A percentile compares a stretch with the other conserved stretches of the same genome.
These are phyloP conservation scores for Mixornis gularis DNA, from an alignment of 2,113 vertebrate species.

Conservation along the genomic window DNA sequence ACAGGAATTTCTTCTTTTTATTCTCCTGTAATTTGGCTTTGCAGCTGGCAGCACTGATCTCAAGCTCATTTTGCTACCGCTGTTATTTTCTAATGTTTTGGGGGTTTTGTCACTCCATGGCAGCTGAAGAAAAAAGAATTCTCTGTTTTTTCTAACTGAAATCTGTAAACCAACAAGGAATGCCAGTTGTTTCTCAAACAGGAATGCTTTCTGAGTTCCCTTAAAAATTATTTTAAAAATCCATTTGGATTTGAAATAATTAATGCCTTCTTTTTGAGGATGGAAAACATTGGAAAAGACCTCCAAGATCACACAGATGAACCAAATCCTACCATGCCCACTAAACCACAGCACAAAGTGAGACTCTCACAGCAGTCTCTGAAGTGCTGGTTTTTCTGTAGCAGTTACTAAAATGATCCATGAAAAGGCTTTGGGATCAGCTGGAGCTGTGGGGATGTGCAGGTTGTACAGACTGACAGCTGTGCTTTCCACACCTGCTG, in stretches of 20 bases:
- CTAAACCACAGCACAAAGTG: neutral
- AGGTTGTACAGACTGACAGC: neutral
- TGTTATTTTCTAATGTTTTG: neutral
- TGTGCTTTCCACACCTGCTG: neutral
- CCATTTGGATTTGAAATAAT: neutral
- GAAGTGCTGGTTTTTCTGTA: neutral
- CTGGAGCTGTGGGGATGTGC: neutral
- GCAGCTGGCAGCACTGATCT: neutral
- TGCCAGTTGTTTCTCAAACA: neutral
- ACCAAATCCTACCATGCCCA: neutral
- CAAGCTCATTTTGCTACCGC: neutral
- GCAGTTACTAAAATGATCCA: neutral
- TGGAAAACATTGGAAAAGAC: rapidly evolving
- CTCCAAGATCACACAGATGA: neutral
- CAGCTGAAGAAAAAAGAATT: neutral
- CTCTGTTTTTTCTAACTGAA: neutral
- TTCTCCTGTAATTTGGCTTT: neutral
- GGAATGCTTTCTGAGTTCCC: neutral
- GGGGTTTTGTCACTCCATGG: neutral
- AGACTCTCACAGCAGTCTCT: neutral
- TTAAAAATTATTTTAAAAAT: neutral
- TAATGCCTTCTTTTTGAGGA: neutral
- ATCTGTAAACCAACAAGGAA: neutral
- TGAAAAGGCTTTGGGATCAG: neutral
- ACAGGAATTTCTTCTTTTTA: neutral